Conservation (phyloP, 2,797 vertebrate species). For the Aldrovandia affinis region DNA sequence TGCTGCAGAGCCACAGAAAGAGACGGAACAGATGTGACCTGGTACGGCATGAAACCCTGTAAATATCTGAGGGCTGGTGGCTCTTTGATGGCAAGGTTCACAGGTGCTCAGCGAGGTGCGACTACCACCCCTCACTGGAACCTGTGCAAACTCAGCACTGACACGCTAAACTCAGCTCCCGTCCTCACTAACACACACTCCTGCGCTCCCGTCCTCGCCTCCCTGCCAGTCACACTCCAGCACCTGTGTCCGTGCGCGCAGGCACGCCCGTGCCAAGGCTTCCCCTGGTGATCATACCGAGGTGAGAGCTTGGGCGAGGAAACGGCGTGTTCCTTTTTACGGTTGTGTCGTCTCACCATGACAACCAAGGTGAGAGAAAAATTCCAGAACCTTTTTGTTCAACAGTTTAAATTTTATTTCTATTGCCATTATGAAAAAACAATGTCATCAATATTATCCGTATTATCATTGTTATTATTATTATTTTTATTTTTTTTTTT, state of each 20-base stretch:
- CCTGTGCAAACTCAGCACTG: conserved; percentile 18
- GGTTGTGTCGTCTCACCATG: neutral
- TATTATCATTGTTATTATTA: neutral
- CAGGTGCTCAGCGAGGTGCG: conserved; percentile 12
- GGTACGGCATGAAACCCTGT: neutral
- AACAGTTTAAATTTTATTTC: neutral
- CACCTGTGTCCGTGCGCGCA: neutral
- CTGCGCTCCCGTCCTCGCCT: neutral
- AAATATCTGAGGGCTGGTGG: neutral
- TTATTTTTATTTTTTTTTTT: neutral
- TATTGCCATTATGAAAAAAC: neutral
- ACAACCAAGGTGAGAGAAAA: neutral
- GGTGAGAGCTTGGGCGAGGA: neutral
- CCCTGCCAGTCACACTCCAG: neutral
- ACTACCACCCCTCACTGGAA: conserved; percentile 6
- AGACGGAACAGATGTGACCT: too few species aligned
- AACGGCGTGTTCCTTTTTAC: neutral
- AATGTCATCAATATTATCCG: neutral
- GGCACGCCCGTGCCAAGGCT: neutral
- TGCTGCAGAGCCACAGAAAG: neutral
- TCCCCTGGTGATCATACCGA: neutral
- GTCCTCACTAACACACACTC: too few species aligned
- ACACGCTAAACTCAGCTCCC: too few species aligned
- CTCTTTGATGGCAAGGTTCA: neutral
- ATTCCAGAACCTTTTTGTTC: neutral